Evolutionary conservation across 2,797 vertebrate genomes (phyloP), one percentile per base, ranked within the genome.

Genomic region (Lepidocolaptes lacrymiger): DNA sequence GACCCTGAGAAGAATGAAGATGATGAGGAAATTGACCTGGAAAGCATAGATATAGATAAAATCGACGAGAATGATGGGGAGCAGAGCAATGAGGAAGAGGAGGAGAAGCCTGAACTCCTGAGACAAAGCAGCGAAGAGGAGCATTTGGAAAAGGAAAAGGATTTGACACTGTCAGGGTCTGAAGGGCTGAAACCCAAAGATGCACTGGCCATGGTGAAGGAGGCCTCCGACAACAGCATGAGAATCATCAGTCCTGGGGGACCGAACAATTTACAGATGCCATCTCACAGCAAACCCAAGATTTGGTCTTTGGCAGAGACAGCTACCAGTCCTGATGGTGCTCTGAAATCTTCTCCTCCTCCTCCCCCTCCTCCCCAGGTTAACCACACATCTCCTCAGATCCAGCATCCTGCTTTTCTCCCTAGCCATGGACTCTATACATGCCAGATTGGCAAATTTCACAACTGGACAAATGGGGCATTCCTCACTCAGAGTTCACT

Each of bases 281-380:
- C 98, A n/a, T 97, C 98, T 51, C 99, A 98, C 97, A 99, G 98
- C 97, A 99, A 99, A 95, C 99, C 99, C 86, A 99, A 99, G 98
- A 99, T 99, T 89, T 99, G 99, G 99, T 99, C 99, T 24, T 98
- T 99, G 96, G 99, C 99, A 19, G 99, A 99, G 97, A 99, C 99
- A 0, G 99, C 99, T 19, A 99, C 99, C 3, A 99, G 98, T 69
- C 99, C 99, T 4, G 99, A 99, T 34, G 98, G 98, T 73, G 98
- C 98, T 34, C 98, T 99, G 96, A 99, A 99, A 97, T 97, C 99
- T 67, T 98, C 98, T 56, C 98, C 99, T 39, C 99, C 99, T 46
- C 99, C 99, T 0, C 98, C 98, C 9, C 46, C 99, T 36, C 98
- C 98, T 8, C 96, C 98, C 24, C 98, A 98, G 16, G 98, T 98